Evolutionary conservation across 2,888 invertebrate genomes (phyloP).

Genomic region (Nowickia ferox): DNA sequence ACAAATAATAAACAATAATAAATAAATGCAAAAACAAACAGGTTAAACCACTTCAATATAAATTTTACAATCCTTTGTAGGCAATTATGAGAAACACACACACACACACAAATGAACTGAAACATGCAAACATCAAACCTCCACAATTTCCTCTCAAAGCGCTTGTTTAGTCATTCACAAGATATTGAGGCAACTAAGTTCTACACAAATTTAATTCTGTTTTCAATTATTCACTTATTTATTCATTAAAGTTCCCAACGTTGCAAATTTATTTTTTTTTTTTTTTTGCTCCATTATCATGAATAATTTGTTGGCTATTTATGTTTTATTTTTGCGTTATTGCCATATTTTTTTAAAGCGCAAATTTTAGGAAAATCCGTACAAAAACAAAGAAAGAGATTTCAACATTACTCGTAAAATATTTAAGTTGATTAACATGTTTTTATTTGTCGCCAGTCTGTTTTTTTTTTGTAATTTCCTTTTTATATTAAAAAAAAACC

Average conservation of each 20-base stretch:
- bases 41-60: constrained; percentile 56
- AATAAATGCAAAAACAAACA: constrained; percentile 42
- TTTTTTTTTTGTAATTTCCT: neutral
- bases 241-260: neutral
- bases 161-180: neutral
- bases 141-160: constrained; percentile 1
- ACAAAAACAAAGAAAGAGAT: constrained; percentile 6
- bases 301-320: constrained; percentile 37
- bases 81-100: constrained; percentile 15
- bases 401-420: constrained; percentile 32
- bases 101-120: neutral
- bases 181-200: constrained; percentile 35
- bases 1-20: constrained; percentile 37
- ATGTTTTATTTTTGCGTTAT: constrained; percentile 7
- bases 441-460: constrained; percentile 26
- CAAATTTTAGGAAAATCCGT: neutral
- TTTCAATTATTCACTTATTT: constrained; percentile 17
- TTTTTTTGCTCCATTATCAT: constrained; percentile 12
- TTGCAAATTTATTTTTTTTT: constrained; percentile 1
- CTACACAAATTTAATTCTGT: constrained; percentile 14
- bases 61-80: constrained; percentile 51
- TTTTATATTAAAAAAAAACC: constrained; percentile 4
- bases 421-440: constrained; percentile 50
- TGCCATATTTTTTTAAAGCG: constrained; percentile 14
- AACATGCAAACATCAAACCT: constrained; percentile 1